These are phyloP conservation scores for Leptinotarsa lineolata DNA, from an alignment of 1,140 invertebrate species.

Conservation along the genomic window DNA sequence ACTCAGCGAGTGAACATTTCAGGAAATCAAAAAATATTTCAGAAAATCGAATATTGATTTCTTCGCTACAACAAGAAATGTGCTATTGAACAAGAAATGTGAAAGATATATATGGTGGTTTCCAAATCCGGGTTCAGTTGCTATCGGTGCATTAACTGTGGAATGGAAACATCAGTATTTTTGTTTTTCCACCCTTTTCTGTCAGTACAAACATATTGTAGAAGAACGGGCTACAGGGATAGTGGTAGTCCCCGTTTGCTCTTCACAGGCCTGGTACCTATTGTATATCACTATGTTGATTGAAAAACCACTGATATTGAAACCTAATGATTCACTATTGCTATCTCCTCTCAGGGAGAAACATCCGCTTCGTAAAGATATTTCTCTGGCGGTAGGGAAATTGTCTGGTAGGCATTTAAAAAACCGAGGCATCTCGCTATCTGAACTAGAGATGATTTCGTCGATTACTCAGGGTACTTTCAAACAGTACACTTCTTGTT, in stretches of 20 bases:
- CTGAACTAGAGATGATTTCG: no score
- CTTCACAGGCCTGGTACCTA: constrained; percentile 50
- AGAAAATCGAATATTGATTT: constrained; percentile 28
- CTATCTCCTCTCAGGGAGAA: constrained; percentile 35
- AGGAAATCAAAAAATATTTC: constrained; percentile 10
- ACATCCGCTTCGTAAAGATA: not conserved
- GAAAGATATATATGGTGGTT: constrained; percentile 41
- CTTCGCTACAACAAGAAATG: constrained; percentile 39
- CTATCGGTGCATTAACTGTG: constrained; percentile 47
- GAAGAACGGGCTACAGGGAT: constrained; percentile 43
- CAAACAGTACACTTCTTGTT: not conserved
- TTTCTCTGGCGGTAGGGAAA: not conserved
- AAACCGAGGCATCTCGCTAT: no score
- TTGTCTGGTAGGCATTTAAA: no score
- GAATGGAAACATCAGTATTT: constrained; percentile 40
- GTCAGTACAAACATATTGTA: constrained; percentile 40
- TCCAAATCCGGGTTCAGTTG: constrained; percentile 34
- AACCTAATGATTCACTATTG: constrained; percentile 20
- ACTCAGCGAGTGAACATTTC: constrained; percentile 11
- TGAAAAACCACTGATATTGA: constrained; percentile 24
- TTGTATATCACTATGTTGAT: constrained; percentile 30
- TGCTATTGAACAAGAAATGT: constrained; percentile 44
- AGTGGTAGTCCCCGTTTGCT: constrained; percentile 30
- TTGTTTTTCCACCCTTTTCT: constrained; percentile 48
- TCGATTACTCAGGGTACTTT: not conserved